Base-by-base conservation (phyloP, 2,797 vertebrate species). In the Cuculus canorus region DNA sequence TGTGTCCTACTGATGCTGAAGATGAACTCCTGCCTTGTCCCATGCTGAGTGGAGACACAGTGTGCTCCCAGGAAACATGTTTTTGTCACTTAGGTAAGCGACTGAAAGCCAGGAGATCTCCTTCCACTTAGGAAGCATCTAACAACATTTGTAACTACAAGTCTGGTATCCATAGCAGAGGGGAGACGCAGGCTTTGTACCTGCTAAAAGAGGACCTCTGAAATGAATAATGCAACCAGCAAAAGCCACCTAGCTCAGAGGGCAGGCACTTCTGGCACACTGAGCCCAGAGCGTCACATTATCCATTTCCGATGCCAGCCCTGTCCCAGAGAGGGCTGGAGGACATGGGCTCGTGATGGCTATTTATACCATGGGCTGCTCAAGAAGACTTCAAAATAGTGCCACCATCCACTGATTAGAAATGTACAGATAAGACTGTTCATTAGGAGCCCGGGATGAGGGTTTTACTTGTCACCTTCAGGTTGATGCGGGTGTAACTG, bases 151-250 rank as follows among this genome's bases (percentile, higher is more conserved):
- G 63, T 76, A 50, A 50, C 39, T 79, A 82, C 1, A 69, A 54
- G 17, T 5, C 68, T 4, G 32, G 92, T 95, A 68, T 97, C 94
- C 93, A 96, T 71, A 91, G 95, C 94, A 95, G 70, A 88, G 68
- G 19, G 39, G n/a, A 63, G 86, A 69, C 7, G 33, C 48, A 41
- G 70, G 66, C 73, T 47, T 79, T 86, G 80, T 35, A 37, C 48
- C 82, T 84, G 48, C 92, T 96, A 77, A 94, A 97, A 93, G 48
- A 73, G 64, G 95, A 90, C 39, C 73, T 90, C 60, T 68, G 60
- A 35, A 63, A 54, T 93, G 90, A 92, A 93, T 95, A 94, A 96
- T 22, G 48, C 19, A 41, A 43, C 82, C 92, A 88, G 78, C 37
- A 92, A 95, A 96, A 88, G 92, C 5, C 88, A 86, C 45, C 60